A percentile compares a stretch with the other conserved stretches of the same genome.
phyloP scores from a whole-genome alignment of 2,113 vertebrate genomes.

The Lathamus discolor region DNA sequence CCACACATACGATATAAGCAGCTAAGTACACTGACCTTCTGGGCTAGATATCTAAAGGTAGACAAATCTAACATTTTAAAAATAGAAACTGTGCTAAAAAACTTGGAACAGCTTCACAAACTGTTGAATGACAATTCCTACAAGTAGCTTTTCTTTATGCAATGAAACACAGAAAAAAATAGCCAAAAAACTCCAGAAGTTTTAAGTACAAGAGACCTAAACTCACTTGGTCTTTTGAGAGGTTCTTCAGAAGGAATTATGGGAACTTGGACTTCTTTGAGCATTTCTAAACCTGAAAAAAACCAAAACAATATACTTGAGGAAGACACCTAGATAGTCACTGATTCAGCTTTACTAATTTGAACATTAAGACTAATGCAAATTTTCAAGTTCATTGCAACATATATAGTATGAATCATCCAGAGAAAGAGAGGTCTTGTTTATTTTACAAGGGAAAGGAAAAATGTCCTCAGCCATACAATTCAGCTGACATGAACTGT shows the following conservation, averaged over 20 bases:
- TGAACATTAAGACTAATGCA: background rate
- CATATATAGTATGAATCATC: background rate
- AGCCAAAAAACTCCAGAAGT: background rate
- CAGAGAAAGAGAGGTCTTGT: background rate
- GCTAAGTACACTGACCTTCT: background rate
- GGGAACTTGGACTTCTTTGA: background rate
- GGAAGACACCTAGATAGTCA: background rate
- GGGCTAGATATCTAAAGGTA: background rate
- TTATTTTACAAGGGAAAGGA: background rate
- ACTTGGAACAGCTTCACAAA: background rate
- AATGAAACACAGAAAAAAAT: background rate
- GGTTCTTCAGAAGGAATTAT: background rate
- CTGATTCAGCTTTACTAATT: background rate
- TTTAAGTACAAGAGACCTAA: background rate
- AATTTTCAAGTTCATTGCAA: background rate
- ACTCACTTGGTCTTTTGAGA: conserved; percentile 59
- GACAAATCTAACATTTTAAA: background rate
- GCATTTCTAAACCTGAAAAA: conserved; percentile 21
- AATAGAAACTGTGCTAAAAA: background rate
- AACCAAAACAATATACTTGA: background rate
- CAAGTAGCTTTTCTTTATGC: background rate
- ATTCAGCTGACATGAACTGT: background rate
- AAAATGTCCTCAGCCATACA: background rate
- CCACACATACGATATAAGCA: background rate
- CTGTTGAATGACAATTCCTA: background rate